These are phyloP conservation scores for Delphinapterus leucas DNA, from an alignment of 2,113 vertebrate genomes.

Conservation along the genomic window DNA sequence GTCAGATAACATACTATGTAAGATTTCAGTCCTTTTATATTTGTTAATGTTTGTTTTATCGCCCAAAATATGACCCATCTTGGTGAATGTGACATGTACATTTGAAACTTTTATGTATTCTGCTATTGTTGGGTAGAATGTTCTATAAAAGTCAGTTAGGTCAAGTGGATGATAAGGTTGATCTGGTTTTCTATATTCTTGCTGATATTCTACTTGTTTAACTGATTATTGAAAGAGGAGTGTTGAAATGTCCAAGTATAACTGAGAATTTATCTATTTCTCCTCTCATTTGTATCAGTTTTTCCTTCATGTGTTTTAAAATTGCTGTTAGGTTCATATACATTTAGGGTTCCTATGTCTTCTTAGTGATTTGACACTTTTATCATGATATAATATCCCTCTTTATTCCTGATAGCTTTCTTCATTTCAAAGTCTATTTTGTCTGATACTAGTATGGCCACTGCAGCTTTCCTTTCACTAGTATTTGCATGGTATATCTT, in stretches of 20 bases:
- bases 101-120: too few species aligned
- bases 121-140: background rate
- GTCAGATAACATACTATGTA: too few species aligned
- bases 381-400: background rate
- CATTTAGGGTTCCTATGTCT: background rate
- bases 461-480: background rate
- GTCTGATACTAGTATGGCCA: background rate
- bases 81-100: too few species aligned
- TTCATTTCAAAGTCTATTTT: background rate
- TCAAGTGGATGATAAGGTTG: background rate
- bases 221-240: background rate
- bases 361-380: background rate
- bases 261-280: background rate
- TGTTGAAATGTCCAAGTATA: background rate
- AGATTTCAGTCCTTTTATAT: too few species aligned
- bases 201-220: background rate
- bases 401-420: background rate
- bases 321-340: background rate
- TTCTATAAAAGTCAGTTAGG: background rate
- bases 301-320: too few species aligned
- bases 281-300: background rate
- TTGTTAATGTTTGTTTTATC: too few species aligned
- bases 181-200: background rate
- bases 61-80: too few species aligned
- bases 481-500: background rate